Conservation (phyloP, 2,888 invertebrate genomes). For the Galeopsomyia nigrocyanea region DNA sequence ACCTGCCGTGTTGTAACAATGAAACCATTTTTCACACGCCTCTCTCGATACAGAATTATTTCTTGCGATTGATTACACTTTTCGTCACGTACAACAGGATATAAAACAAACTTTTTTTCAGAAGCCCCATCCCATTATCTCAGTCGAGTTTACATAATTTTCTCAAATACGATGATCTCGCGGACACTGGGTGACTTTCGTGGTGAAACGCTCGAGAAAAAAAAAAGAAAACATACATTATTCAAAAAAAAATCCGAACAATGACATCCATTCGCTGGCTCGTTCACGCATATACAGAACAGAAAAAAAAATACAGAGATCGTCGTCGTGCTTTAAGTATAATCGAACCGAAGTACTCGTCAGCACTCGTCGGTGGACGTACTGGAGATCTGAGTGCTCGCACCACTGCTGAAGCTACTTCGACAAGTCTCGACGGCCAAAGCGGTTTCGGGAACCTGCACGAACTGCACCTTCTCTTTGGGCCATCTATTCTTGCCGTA, state of each 20-base stretch:
- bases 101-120: neutral
- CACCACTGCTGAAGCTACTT: conserved; percentile 76
- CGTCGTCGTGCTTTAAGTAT: neutral
- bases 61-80: neutral
- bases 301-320: neutral
- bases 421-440: conserved; percentile 74
- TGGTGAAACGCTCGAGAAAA: neutral
- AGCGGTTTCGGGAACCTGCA: conserved; percentile 72
- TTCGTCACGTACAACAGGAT: conserved; percentile 19
- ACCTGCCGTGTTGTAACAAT: conserved; percentile 1
- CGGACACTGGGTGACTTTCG: too few relatives aligned
- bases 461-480: conserved; percentile 70
- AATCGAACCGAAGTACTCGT: conserved; percentile 26
- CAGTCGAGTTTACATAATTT: neutral
- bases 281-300: too few relatives aligned
- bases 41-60: conserved; percentile 13
- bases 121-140: neutral
- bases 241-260: too few relatives aligned
- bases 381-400: conserved; percentile 75
- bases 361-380: conserved; percentile 73
- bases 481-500: conserved; percentile 64
- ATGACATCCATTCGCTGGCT: too few relatives aligned
- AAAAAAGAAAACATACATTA: neutral
- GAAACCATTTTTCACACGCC: neutral
- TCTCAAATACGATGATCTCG: neutral